Base-by-base conservation (phyloP, 35 echinoderm and acorn worm species). In the Strongylocentrotus purpuratus region DNA sequence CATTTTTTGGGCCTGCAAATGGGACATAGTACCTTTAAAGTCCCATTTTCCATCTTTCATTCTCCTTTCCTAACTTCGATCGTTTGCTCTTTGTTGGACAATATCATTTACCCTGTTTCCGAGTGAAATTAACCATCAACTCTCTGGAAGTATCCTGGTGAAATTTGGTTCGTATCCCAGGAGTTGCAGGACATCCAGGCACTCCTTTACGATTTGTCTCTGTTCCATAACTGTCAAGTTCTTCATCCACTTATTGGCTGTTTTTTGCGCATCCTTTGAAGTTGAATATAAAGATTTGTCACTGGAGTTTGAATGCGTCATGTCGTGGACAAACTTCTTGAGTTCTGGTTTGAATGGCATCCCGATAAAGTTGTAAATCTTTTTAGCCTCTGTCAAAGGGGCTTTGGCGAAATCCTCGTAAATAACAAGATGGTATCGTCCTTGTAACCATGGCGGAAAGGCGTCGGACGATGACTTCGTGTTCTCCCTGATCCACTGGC, bases 331-430 rank as follows among this genome's bases (percentile, higher is more conserved):
- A 97, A 97, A 99, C 9, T 90, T 5, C 20, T 47, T 86, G n/a
- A 99, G 95, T 28, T 95, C 47, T 22, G 65, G 13, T 10, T 94
- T 96, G 65, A 99, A 50, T 4, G 95, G 94, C 17, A 99, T 48
- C 41, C 97, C 97, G 3, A 98, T 22, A 86, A 99, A 99, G 20
- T 96, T 32, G 61, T 99, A 99, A 12, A 99, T 96, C 22, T 94
- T 89, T 85, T 78, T 14, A 20, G 97, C 94, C 1, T 96, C 94
- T 12, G 94, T 31, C 0, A 98, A 3, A 31, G 98, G 98, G 2
- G 97, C 94, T 12, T 13, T 17, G 4, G 98, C 97, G 4, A 98
- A 93, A 50, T 99, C 98, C 52, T 99, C 98, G 85, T 97, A 99
- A 5, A 95, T 94, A n/a, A 99, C 91, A 22, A 99, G 91, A 50